Evolutionary conservation across 2,888 invertebrate species (phyloP), one percentile per base, ranked within the genome.

Genomic region (Autographa gamma): DNA sequence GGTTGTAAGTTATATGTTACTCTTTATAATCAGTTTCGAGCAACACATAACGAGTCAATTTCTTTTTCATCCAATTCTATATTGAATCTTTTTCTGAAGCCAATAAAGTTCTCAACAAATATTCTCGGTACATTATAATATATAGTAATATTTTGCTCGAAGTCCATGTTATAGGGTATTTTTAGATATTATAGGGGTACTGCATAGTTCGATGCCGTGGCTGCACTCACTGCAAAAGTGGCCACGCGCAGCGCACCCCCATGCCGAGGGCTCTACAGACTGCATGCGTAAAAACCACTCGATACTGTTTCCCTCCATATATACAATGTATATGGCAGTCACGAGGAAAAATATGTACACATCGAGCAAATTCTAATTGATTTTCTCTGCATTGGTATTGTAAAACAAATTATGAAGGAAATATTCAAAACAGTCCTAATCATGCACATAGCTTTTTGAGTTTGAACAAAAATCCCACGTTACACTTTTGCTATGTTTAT

Each of bases 141-240:
- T 48, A 14, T 54, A 9, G 16, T 48, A n/a, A 48, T 80, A 79
- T 73, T 77, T 77, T 77, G 79, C 81, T 83, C 78, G 68, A 69
- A 68, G 73, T 77, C 73, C 78, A 77, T 77, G 80, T 83, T 88
- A 88, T 88, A 85, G 86, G 87, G 85, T 86, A 85, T 89, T 90
- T 43, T 90, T 86, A 88, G 83, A 85, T 83, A 79, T 83, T 81
- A 84, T 83, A 84, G 9, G 38, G 88, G 90, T 91, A 91, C 91
- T 92, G 90, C 89, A 87, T 85, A 86, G 88, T 88, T 88, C 89
- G 84, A 91, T 88, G 88, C 84, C 83, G 85, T 83, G 85, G 82
- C 87, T 79, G 86, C 85, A 87, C 87, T 88, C 85, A 82, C 77
- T 75, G 85, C 77, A 76, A 84, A 88, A 91, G 90, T 89, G 88